Evolutionary conservation across 2,113 vertebrate species (phyloP).

Genomic region (Paralichthys olivaceus): DNA sequence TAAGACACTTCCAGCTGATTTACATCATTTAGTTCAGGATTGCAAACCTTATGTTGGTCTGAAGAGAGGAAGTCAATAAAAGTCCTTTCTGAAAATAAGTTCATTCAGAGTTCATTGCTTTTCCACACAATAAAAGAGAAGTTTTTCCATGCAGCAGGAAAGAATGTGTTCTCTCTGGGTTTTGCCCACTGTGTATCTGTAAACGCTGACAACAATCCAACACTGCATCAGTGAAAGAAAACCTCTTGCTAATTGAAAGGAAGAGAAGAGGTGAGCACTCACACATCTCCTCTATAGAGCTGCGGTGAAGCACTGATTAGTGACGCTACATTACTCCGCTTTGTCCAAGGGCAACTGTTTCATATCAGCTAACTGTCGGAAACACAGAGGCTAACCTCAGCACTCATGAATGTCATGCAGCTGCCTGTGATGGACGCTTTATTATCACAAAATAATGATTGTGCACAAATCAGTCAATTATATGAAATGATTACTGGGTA

Average conservation of each 20-base stretch:
- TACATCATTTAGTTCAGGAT: constrained; percentile 30
- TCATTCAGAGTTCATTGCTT: constrained; percentile 20
- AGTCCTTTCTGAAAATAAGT: neutral
- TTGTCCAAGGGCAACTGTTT: constrained; percentile 79
- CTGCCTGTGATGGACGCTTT: constrained; percentile 62
- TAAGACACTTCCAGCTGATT: constrained; percentile 37
- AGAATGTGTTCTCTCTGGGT: constrained; percentile 36
- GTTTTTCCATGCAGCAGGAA: constrained; percentile 9
- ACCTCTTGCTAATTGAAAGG: constrained; percentile 73
- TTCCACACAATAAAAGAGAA: constrained; percentile 3
- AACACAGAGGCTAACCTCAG: constrained; percentile 53
- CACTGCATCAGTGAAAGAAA: constrained; percentile 48
- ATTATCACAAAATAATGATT: constrained; percentile 45
- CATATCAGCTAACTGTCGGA: constrained; percentile 69
- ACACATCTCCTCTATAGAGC: constrained; percentile 62
- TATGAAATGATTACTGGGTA: constrained; percentile 48
- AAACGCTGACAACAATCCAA: constrained; percentile 55
- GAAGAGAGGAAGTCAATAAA: constrained; percentile 21
- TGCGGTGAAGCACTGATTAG: constrained; percentile 77
- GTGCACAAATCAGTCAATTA: constrained; percentile 51
- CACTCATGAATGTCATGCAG: constrained; percentile 58
- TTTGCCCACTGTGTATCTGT: constrained; percentile 38
- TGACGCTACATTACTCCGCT: constrained; percentile 76
- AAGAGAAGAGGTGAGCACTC: constrained; percentile 63
- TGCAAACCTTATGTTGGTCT: constrained; percentile 33